Conservation (phyloP, 1,140 invertebrate genomes). For the Aplysia californica region DNA sequence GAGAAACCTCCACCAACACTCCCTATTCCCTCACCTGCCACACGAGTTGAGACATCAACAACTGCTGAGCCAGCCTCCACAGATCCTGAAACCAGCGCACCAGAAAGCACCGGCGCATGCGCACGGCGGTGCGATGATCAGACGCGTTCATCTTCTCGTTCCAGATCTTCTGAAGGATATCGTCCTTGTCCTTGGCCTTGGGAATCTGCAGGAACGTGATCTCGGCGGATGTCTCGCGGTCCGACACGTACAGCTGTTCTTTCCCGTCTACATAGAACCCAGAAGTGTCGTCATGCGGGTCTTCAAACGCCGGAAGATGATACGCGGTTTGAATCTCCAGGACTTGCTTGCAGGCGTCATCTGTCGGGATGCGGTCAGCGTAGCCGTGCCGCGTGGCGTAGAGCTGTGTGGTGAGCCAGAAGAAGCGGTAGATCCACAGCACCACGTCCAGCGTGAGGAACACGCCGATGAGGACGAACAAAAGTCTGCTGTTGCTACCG, state of each 20-base stretch:
- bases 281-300: conserved; percentile 12
- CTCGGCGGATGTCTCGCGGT: not conserved
- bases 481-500: too few relatives aligned
- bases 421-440: conserved; percentile 47
- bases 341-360: conserved; percentile 52
- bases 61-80: not conserved
- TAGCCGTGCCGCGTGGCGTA: conserved; percentile 43
- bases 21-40: too few relatives aligned
- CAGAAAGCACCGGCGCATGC: conserved; percentile 7
- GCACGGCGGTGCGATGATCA: conserved; percentile 19
- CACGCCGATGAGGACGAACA: conserved; percentile 46
- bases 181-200: conserved; percentile 46
- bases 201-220: conserved; percentile 45
- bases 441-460: conserved; percentile 52
- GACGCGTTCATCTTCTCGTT: conserved; percentile 47
- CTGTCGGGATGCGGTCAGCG: conserved; percentile 52
- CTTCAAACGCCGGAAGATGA: conserved; percentile 36
- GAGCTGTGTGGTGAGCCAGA: conserved; percentile 43
- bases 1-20: too few relatives aligned
- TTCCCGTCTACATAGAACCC: conserved; percentile 21
- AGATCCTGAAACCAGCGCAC: conserved; percentile 20
- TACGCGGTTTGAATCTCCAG: conserved; percentile 54
- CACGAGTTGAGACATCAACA: conserved; percentile 13
- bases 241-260: conserved; percentile 1
- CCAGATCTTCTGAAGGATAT: conserved; percentile 58